Percentiles rank a stretch among this genome's conserved stretches.
These are phyloP conservation scores for Diplodus puntazzo DNA, from an alignment of 2,797 vertebrate genomes.

Conservation along the genomic window DNA sequence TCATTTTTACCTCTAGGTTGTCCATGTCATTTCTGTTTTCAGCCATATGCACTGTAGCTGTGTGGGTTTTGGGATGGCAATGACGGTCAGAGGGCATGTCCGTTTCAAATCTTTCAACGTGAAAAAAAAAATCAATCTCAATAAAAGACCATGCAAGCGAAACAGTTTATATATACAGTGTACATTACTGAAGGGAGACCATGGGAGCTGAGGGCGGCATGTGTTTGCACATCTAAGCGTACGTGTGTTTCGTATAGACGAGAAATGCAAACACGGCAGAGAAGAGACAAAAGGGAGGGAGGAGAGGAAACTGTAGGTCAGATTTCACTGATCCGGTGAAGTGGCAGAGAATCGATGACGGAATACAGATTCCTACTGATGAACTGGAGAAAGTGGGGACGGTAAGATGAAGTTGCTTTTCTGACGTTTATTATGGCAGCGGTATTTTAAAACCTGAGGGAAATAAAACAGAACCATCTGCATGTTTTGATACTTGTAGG, in stretches of 20 bases:
- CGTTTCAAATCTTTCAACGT: not conserved
- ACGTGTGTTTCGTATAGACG: slow-evolving; percentile 57
- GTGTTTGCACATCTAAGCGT: slow-evolving; percentile 34
- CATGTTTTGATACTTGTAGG: too few relatives aligned
- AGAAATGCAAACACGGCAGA: slow-evolving; percentile 45
- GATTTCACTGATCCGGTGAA: slow-evolving; percentile 51
- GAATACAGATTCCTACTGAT: not conserved
- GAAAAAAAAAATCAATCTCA: not conserved
- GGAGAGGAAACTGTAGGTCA: slow-evolving; percentile 9
- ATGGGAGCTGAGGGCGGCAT: slow-evolving; percentile 3
- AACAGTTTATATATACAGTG: not conserved
- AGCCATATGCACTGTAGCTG: not conserved
- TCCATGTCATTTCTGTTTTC: not conserved
- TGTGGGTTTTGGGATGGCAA: not conserved
- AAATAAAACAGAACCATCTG: too few relatives aligned
- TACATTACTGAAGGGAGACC: not conserved
- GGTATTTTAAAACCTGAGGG: too few relatives aligned
- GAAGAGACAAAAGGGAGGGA: slow-evolving; percentile 27
- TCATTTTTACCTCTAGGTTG: too few relatives aligned
- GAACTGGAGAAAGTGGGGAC: not conserved
- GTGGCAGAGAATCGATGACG: slow-evolving; percentile 7
- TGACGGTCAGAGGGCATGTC: not conserved
- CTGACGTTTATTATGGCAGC: too few relatives aligned
- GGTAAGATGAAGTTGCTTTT: not conserved
- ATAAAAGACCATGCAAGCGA: not conserved